phyloP scores from a whole-genome alignment of 2,797 vertebrate species.

The Trematomus bernacchii region DNA sequence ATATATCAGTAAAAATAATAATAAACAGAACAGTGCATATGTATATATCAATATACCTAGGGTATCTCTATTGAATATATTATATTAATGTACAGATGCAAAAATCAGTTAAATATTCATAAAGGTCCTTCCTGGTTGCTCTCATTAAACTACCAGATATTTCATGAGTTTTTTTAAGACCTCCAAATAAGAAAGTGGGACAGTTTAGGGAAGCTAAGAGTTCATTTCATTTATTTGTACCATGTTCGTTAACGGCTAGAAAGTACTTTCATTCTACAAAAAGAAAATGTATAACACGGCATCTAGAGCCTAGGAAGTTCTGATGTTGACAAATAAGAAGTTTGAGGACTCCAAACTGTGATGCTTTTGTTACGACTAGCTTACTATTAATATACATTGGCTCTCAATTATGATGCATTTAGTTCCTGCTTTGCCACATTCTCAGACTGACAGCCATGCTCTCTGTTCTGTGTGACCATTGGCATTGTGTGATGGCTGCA shows the following conservation, averaged over 20 bases:
- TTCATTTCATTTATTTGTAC: background rate
- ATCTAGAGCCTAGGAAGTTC: background rate
- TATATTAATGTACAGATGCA: too few species aligned
- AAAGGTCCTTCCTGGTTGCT: background rate
- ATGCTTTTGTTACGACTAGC: background rate
- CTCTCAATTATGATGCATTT: background rate
- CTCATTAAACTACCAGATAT: background rate
- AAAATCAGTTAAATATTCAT: too few species aligned
- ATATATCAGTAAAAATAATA: too few species aligned
- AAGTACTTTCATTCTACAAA: too few species aligned
- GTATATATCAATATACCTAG: too few species aligned
- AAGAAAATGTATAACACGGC: too few species aligned
- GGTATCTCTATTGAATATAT: too few species aligned
- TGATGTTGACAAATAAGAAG: background rate
- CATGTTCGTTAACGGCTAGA: too few species aligned
- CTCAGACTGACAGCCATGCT: slow-evolving; percentile 12
- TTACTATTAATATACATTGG: background rate
- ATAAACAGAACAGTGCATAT: background rate
- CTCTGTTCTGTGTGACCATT: slow-evolving; percentile 3
- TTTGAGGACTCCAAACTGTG: background rate
- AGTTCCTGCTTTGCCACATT: slow-evolving; percentile 13
- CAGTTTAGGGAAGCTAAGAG: too few species aligned
- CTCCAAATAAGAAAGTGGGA: background rate
- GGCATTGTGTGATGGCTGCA: slow-evolving; percentile 26
- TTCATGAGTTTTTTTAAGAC: background rate